Conservation (phyloP, 1,140 invertebrate species). For the Brachionus asplanchnoidis region DNA sequence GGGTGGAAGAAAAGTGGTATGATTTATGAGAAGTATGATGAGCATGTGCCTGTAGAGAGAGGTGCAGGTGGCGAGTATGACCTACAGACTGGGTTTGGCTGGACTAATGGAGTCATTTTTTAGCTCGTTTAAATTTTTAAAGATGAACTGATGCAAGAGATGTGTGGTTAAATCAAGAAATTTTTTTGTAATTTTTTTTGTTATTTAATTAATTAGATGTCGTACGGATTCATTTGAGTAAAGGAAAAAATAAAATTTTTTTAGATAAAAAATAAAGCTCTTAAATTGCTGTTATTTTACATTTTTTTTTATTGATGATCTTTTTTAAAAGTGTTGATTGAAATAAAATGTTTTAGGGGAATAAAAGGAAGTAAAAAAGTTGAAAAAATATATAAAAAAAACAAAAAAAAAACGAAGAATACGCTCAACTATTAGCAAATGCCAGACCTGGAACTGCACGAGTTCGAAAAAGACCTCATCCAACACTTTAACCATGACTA, state of each 20-base stretch:
- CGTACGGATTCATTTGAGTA: neutral
- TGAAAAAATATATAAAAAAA: neutral
- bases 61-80: conserved; percentile 83
- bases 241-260: neutral
- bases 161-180: neutral
- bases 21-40: conserved; percentile 89
- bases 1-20: conserved; percentile 66
- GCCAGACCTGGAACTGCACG: conserved; percentile 18
- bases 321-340: neutral
- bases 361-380: neutral
- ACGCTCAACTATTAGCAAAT: conserved; percentile 11
- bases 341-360: neutral
- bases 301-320: neutral
- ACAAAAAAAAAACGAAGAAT: conserved; percentile 12
- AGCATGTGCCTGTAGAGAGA: too few species aligned
- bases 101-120: conserved; percentile 84
- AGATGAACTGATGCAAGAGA: neutral
- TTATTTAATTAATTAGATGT: too few species aligned
- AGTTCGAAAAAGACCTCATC: conserved; percentile 50
- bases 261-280: neutral
- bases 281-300: neutral
- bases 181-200: neutral
- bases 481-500: conserved; percentile 59
- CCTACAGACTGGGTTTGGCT: conserved; percentile 86
- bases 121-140: conserved; percentile 62